Base-by-base conservation (phyloP, 2,888 invertebrate genomes). In the Meloe dianella region DNA sequence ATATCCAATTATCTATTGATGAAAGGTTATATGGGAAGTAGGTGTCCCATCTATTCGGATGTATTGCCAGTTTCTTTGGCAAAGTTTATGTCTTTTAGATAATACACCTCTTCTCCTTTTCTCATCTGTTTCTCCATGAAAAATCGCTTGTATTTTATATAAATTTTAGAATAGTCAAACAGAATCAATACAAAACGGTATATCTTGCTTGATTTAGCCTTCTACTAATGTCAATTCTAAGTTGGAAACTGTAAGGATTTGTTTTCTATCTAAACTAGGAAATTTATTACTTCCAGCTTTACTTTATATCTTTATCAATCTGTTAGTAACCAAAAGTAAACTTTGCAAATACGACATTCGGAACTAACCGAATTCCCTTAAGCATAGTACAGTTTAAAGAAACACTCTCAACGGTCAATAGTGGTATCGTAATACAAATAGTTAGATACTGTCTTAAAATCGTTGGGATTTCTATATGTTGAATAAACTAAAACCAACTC, bases 341-440 rank as follows among this genome's bases (percentile, higher is more conserved):
- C 54, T 54, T 14, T 14, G 14, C 54, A 54, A 54, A 24, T 54
- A 27, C 24, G 24, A 22, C 24, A 54, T 54, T n/a, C n/a, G 54
- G n/a, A 54, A 54, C n/a, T 12, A 10, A 9, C 22, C 10, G 8
- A n/a, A 14, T 24, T 54, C 54, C 54, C 54, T 54, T 12, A 54
- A 54, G 54, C 24, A 24, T 47, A 10, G 22, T 51, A 22, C n/a
- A 54, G 27, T 54, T 54, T 51, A 51, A 27, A 2, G 54, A 54
- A 27, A 54, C 54, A 54, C 6, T 54, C 54, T 54, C 54, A 54
- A 54, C 24, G 54, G 54, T 54, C 54, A 54, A 54, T 54, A 54
- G 54, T 54, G 5, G 22, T 54, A 54, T 24, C 24, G 4, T 20
- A 54, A 24, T 24, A 24, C 5, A 27, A 27, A 24, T 24, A 24